Percentiles rank a stretch among this genome's conserved stretches.
Conservation (phyloP, 1,140 invertebrate genomes). For the Rhizoglyphus robini region DNA sequence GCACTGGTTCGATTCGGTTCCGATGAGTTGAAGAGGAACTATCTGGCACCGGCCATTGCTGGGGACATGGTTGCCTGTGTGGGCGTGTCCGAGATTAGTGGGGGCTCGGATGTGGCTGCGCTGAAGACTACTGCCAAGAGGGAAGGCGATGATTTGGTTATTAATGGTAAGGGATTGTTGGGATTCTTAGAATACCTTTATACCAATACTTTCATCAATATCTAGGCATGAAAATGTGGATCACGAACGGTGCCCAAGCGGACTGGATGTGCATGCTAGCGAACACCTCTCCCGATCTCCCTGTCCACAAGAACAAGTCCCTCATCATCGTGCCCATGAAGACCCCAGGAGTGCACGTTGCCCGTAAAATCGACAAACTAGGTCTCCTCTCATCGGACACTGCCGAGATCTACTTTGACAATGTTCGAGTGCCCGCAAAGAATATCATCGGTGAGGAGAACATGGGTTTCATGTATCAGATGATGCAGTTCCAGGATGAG, state of each 20-base stretch:
- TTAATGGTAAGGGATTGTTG: slow-evolving; percentile 44
- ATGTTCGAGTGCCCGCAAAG: slow-evolving; percentile 40
- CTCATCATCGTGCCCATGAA: slow-evolving; percentile 46
- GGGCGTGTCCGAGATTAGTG: slow-evolving; percentile 43
- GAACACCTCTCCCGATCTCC: slow-evolving; percentile 37
- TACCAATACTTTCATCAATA: too few relatives aligned
- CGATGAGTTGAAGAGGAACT: slow-evolving; percentile 43
- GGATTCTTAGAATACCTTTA: too few relatives aligned
- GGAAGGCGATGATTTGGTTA: slow-evolving; percentile 42
- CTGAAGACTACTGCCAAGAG: slow-evolving; percentile 38
- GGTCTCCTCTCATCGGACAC: slow-evolving; percentile 46
- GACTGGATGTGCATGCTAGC: slow-evolving; percentile 48
- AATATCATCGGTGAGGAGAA: slow-evolving; percentile 48
- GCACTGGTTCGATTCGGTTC: slow-evolving; percentile 40
- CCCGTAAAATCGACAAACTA: slow-evolving; percentile 41
- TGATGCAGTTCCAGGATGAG: slow-evolving; percentile 48
- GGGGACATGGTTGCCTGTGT: slow-evolving; percentile 45
- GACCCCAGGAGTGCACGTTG: slow-evolving; percentile 32
- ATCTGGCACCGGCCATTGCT: slow-evolving; percentile 41
- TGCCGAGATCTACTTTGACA: slow-evolving; percentile 45
- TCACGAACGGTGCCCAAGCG: slow-evolving; percentile 42
- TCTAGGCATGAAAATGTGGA: slow-evolving; percentile 51
- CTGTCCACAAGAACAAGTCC: slow-evolving; percentile 43
- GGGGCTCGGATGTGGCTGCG: slow-evolving; percentile 46
- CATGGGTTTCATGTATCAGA: slow-evolving; percentile 46